Evolutionary conservation across 1,140 invertebrate species (phyloP).

Genomic region (Proctacanthus coquilletti): DNA sequence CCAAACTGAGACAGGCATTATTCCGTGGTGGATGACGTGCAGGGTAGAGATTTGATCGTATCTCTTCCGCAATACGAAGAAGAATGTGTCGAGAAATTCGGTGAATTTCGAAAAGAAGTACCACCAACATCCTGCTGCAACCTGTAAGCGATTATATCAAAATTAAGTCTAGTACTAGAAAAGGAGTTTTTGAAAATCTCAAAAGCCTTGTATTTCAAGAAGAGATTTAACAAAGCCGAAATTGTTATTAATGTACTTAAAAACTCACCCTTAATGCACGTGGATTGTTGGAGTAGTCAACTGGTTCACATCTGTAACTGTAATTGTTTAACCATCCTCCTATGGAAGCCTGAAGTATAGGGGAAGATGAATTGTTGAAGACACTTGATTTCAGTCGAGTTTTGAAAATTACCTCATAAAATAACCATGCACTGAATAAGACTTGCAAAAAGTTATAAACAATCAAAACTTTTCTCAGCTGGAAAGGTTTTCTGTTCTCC

Average conservation of each 20-base stretch:
- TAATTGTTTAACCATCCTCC: conserved; percentile 59
- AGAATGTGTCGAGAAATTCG: conserved; percentile 79
- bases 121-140: conserved; percentile 63
- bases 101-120: conserved; percentile 80
- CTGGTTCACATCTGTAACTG: conserved; percentile 78
- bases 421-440: conserved; percentile 66
- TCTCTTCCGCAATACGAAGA: conserved; percentile 75
- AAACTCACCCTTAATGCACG: conserved; percentile 63
- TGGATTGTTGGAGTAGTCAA: conserved; percentile 65
- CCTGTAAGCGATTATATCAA: conserved; percentile 35
- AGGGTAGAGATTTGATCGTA: conserved; percentile 69
- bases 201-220: neutral
- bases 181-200: neutral
- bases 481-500: conserved; percentile 76
- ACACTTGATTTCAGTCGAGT: neutral
- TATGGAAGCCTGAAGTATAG: conserved; percentile 38
- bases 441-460: conserved; percentile 80
- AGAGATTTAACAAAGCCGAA: too few relatives aligned
- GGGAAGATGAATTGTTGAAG: conserved; percentile 10
- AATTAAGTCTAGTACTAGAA: neutral
- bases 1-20: conserved; percentile 87
- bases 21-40: conserved; percentile 84
- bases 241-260: too few relatives aligned
- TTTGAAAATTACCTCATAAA: conserved; percentile 54
- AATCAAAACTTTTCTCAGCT: conserved; percentile 63